Base-by-base conservation (phyloP, 2,113 vertebrate species). In the Natator depressus region DNA sequence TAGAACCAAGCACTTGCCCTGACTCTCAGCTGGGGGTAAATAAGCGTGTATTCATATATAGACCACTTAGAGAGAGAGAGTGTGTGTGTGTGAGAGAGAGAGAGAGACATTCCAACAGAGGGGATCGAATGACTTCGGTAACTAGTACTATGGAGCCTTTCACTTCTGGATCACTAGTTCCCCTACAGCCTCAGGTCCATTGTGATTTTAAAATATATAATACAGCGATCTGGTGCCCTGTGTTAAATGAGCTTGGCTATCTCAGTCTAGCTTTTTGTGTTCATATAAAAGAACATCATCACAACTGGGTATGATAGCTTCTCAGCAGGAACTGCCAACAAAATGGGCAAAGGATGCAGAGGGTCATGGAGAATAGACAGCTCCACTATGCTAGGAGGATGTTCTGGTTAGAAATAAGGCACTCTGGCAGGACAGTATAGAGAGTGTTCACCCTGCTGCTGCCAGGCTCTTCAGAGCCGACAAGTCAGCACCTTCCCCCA, bases 151-250 rank as follows among this genome's bases (percentile, higher is more conserved):
- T 22, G 35, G 65, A 91, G 22, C 25, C 79, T 91, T 90, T 86
- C 1, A 8, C 54, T 89, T 89, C 51, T 65, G 35, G 62, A 14
- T 83, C 38, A 20, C 38, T 90, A 35, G 35, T 93, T 94, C 82
- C 69, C 47, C 83, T 85, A 53, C n/a, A 91, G 49, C 47, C 29
- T 83, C 57, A 62, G 50, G 50, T 85, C 82, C 82, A 80, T 31
- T 8, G 72, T 38, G 65, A 72, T 72, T 72, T 72, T 22, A 72
- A 72, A 72, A 72, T 72, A 72, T n/a, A n/a, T 72, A 72, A 38
- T 38, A 11, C 10, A 72, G 17, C 10, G 50, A 83, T 57, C 50
- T 51, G 59, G 7, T 4, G 1, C 17, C 35, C 78, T 0, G 0
- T 38, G 38, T 55, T 31, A 94, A 93, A 84, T 75, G 88, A 49